Percentiles rank a stretch among this genome's conserved stretches.
Conservation (phyloP, 53 echinoderm and acorn worm species). For the Paracentrotus lividus region DNA sequence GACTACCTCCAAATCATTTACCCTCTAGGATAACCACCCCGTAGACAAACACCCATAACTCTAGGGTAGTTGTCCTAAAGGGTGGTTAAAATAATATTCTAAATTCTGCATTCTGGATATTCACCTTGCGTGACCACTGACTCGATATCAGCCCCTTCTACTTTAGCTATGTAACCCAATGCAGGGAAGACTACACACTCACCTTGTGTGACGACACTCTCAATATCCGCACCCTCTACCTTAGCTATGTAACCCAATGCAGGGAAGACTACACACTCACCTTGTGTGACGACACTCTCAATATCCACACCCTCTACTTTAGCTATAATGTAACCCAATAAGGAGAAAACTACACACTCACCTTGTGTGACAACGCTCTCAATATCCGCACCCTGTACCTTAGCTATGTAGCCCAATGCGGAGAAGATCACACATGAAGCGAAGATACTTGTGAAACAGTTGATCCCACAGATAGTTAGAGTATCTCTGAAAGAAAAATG, state of each 20-base stretch:
- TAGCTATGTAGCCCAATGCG: conserved; percentile 89
- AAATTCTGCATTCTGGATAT: too few species aligned
- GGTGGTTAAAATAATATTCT: too few species aligned
- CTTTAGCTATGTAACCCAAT: conserved; percentile 88
- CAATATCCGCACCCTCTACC: conserved; percentile 70
- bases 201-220: conserved; percentile 86
- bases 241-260: conserved; percentile 91
- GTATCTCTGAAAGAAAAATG: conserved; percentile 84
- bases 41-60: too few species aligned
- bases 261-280: conserved; percentile 89
- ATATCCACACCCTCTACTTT: conserved; percentile 72
- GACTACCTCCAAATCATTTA: too few species aligned
- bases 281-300: conserved; percentile 81
- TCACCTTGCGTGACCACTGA: conserved; percentile 82
- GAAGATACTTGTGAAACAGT: conserved; percentile 91
- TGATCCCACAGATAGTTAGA: conserved; percentile 81
- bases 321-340: conserved; percentile 91
- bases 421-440: conserved; percentile 94
- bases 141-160: conserved; percentile 74
- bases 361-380: conserved; percentile 84
- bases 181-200: conserved; percentile 89
- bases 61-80: too few species aligned
- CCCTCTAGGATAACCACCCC: too few species aligned
- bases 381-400: conserved; percentile 72
- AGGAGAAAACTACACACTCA: conserved; percentile 89